Evolutionary conservation across 2,888 invertebrate species (phyloP).

Genomic region (Acanthosoma haemorrhoidale): DNA sequence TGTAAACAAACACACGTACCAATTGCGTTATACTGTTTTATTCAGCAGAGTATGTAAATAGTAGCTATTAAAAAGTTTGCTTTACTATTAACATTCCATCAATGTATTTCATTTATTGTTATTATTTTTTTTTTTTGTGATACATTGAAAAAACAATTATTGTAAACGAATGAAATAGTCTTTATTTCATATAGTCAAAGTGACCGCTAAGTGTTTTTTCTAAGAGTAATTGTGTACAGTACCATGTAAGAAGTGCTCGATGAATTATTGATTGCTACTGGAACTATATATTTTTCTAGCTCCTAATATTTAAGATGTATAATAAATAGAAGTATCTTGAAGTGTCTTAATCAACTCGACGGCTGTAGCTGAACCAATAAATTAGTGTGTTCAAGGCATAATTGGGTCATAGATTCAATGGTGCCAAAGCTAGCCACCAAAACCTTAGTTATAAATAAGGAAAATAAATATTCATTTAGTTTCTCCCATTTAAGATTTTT

Average conservation of each 20-base stretch:
- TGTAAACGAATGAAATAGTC: conserved; percentile 19
- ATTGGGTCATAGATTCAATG: no score
- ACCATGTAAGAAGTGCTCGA: no score
- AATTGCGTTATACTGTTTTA: no score
- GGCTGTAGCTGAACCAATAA: background rate
- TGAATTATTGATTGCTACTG: no score
- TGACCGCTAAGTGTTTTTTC: background rate
- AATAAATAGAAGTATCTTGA: background rate
- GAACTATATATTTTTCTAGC: background rate
- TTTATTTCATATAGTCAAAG: conserved; percentile 13
- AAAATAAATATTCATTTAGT: background rate
- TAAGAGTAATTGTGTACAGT: background rate
- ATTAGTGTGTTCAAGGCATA: conserved; percentile 13
- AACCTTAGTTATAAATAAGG: no score
- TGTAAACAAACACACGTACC: no score
- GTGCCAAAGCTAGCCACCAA: no score
- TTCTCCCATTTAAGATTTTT: background rate
- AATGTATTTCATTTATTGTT: background rate
- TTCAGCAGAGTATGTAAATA: no score
- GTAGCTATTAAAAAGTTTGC: no score
- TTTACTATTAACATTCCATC: background rate
- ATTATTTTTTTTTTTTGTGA: no score
- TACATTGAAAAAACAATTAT: background rate
- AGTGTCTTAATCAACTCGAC: background rate
- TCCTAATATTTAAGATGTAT: background rate